A percentile compares a stretch with the other conserved stretches of the same genome.
Evolutionary conservation across 2,888 invertebrate genomes (phyloP).

Genomic region (Encarsia formosa): DNA sequence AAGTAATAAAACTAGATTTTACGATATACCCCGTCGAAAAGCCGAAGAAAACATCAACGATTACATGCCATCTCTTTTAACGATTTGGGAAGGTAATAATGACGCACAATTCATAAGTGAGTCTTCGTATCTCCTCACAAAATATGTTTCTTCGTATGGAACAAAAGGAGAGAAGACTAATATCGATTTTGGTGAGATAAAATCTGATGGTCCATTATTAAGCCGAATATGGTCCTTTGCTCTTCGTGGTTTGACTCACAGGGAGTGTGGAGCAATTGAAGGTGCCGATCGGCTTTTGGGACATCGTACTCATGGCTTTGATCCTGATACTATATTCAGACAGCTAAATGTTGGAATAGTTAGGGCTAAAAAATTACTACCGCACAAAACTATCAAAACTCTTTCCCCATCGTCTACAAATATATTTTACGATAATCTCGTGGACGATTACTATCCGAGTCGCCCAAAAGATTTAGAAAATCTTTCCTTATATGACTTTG

Average conservation of each 20-base stretch:
- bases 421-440: conserved; percentile 4
- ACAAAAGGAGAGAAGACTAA: conserved; percentile 35
- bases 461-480: too few relatives aligned
- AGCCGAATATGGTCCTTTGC: conserved; percentile 35
- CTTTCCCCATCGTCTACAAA: conserved; percentile 25
- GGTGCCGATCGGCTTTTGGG: conserved; percentile 39
- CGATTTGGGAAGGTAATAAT: conserved; percentile 30
- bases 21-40: conserved; percentile 34
- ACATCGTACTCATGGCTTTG: conserved; percentile 38
- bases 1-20: conserved; percentile 31
- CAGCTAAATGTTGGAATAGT: conserved; percentile 36
- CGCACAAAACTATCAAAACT: conserved; percentile 12
- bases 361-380: conserved; percentile 24
- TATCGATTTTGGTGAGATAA: conserved; percentile 30
- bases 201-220: conserved; percentile 31
- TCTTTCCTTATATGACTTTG: conserved; percentile 23
- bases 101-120: conserved; percentile 8
- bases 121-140: too few relatives aligned
- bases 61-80: too few relatives aligned
- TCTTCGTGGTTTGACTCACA: conserved; percentile 32
- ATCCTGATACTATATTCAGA: conserved; percentile 37
- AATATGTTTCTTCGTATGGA: too few relatives aligned
- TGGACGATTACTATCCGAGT: conserved; percentile 4
- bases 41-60: conserved; percentile 30
- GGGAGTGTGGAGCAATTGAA: conserved; percentile 42